Evolutionary conservation across 2,888 invertebrate genomes (phyloP).

Genomic region (Nymphalis polychloros): DNA sequence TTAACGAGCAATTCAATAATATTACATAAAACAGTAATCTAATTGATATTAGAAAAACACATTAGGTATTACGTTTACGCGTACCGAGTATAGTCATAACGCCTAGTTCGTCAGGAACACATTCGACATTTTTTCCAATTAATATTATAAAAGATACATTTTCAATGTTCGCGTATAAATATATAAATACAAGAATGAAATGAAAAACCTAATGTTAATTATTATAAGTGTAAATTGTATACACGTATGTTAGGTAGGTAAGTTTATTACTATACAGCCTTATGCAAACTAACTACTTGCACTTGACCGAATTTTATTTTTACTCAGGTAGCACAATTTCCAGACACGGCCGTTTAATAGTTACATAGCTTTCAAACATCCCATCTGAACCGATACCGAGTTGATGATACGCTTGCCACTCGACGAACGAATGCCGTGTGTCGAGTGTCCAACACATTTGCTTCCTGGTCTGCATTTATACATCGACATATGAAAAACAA

Average conservation of each 20-base stretch:
- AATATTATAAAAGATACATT: too few relatives aligned
- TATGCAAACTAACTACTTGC: neutral
- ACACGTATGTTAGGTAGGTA: neutral
- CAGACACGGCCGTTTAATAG: slow-evolving; percentile 22
- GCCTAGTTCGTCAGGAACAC: too few relatives aligned
- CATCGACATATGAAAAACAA: slow-evolving; percentile 76
- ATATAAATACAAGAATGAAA: too few relatives aligned
- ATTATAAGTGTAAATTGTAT: too few relatives aligned
- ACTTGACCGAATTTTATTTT: slow-evolving; percentile 28
- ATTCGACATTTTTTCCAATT: too few relatives aligned
- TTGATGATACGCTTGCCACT: slow-evolving; percentile 8
- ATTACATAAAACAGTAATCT: too few relatives aligned
- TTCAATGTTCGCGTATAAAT: too few relatives aligned
- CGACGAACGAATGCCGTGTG: slow-evolving; percentile 56
- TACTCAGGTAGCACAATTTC: slow-evolving; percentile 35
- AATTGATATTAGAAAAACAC: too few relatives aligned
- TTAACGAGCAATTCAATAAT: too few relatives aligned
- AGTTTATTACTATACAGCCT: neutral
- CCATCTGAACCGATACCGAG: neutral
- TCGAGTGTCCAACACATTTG: slow-evolving; percentile 53
- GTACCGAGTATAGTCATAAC: too few relatives aligned
- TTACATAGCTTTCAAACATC: slow-evolving; percentile 6
- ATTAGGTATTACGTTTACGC: too few relatives aligned
- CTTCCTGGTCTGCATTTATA: slow-evolving; percentile 78
- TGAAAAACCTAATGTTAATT: too few relatives aligned